These are phyloP conservation scores for Pelmatolapia mariae DNA, from an alignment of 2,113 vertebrate genomes.

Conservation along the genomic window DNA sequence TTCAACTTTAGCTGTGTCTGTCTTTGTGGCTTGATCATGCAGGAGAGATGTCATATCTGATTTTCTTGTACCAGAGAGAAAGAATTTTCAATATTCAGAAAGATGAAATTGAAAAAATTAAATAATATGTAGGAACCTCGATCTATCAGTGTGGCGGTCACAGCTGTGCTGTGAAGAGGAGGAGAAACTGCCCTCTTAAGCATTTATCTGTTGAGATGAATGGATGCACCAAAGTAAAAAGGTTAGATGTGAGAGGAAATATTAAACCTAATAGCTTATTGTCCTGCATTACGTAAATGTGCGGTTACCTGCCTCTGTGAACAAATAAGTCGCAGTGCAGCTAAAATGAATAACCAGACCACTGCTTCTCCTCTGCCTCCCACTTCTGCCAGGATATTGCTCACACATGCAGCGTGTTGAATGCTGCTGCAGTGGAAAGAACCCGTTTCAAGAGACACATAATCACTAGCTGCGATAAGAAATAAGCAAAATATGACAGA, in stretches of 20 bases:
- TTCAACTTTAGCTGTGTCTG: not conserved
- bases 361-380: not conserved
- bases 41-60: not conserved
- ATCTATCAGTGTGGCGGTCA: not conserved
- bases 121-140: not conserved
- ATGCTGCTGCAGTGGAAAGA: not conserved
- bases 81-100: not conserved
- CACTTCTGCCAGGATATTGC: not conserved
- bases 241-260: not conserved
- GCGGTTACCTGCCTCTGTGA: not conserved
- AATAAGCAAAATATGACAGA: conserved; percentile 16
- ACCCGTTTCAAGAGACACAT: conserved; percentile 11
- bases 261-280: not conserved
- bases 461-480: conserved; percentile 7
- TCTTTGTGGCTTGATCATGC: rapidly evolving
- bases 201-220: not conserved
- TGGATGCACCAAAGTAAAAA: not conserved
- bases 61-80: not conserved
- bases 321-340: conserved; percentile 16
- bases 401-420: not conserved
- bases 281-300: not conserved
- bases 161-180: not conserved
- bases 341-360: not conserved
- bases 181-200: not conserved
- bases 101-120: not conserved